phyloP scores from a whole-genome alignment of 2,888 invertebrate species.

The Pseudococcus jackbeardsleyi region DNA sequence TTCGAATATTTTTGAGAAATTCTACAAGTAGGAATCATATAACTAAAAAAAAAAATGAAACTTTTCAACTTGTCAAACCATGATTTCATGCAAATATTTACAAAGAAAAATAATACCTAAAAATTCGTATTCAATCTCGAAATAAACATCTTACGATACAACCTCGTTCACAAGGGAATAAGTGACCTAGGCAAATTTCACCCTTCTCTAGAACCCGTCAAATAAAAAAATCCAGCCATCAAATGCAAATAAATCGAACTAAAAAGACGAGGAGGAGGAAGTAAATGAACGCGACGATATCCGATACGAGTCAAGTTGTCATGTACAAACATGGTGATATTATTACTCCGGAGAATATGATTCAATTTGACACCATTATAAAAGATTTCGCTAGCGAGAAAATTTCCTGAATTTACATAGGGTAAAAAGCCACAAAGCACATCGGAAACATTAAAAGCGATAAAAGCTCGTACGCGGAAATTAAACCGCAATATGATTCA shows the following conservation, averaged over 20 bases:
- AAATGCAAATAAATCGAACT: background rate
- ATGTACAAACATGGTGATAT: background rate
- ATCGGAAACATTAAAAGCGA: background rate
- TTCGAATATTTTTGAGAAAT: too few species aligned
- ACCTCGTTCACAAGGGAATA: too few species aligned
- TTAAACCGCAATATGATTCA: background rate
- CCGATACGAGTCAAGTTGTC: background rate
- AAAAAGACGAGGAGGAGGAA: background rate
- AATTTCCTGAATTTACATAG: background rate
- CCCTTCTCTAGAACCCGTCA: too few species aligned
- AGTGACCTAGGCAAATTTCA: too few species aligned
- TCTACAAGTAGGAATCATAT: too few species aligned
- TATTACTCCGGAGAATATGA: background rate
- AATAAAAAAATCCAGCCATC: background rate
- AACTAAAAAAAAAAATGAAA: too few species aligned
- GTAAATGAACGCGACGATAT: background rate
- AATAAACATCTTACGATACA: too few species aligned
- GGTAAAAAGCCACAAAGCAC: background rate
- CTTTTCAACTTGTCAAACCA: too few species aligned
- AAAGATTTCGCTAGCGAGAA: background rate
- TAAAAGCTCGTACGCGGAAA: background rate
- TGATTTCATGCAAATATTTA: too few species aligned
- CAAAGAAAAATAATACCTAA: too few species aligned
- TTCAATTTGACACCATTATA: slow-evolving; percentile 30
- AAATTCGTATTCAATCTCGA: too few species aligned